Evolutionary conservation across 2,797 vertebrate genomes (phyloP).

Genomic region (Cossypha caffra): DNA sequence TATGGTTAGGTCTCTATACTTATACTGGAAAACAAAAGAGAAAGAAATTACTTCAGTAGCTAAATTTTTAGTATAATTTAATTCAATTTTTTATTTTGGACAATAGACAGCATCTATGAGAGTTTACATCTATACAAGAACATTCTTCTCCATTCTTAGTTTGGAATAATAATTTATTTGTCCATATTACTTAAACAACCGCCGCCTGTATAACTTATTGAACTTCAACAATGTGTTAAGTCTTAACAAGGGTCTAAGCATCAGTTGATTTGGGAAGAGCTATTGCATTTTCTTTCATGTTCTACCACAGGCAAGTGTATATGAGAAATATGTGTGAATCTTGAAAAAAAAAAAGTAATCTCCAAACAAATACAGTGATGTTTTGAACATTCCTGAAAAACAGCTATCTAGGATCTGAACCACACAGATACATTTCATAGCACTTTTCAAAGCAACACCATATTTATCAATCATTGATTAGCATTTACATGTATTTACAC

Average conservation of each 20-base stretch:
- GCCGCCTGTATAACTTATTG: accelerated
- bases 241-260: background rate
- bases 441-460: background rate
- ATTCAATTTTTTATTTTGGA: background rate
- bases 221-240: background rate
- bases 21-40: conserved; percentile 86
- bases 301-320: background rate
- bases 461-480: background rate
- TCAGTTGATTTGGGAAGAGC: background rate
- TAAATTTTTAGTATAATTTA: background rate
- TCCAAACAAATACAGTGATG: background rate
- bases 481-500: background rate
- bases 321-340: background rate
- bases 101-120: background rate
- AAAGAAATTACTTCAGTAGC: background rate
- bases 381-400: background rate
- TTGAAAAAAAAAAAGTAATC: background rate
- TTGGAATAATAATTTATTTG: background rate
- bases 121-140: background rate
- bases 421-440: background rate
- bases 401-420: background rate
- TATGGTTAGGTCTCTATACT: conserved; percentile 93
- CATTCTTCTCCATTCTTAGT: background rate
- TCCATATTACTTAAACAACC: background rate
- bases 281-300: background rate